phyloP scores from a whole-genome alignment of 1,140 invertebrate genomes.

The Drosophila pruinosa region DNA sequence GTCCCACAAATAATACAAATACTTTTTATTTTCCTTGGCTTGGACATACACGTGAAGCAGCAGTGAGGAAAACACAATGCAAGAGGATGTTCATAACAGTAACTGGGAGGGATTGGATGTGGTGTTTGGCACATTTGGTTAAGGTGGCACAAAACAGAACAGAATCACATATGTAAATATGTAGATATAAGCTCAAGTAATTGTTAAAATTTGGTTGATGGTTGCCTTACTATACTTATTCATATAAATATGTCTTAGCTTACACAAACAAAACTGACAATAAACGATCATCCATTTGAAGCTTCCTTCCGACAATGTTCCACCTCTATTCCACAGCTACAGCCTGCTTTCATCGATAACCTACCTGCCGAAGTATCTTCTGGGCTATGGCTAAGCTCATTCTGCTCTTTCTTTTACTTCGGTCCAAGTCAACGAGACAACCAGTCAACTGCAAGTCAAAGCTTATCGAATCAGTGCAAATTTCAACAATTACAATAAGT shows the following conservation, averaged over 20 bases:
- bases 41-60: conserved; percentile 49
- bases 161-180: conserved; percentile 44
- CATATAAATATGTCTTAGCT: background rate
- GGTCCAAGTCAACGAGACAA: background rate
- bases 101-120: conserved; percentile 37
- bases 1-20: conserved; percentile 25
- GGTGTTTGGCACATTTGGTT: conserved; percentile 55
- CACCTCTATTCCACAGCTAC: conserved; percentile 45
- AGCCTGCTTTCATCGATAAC: conserved; percentile 79
- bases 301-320: background rate
- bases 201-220: conserved; percentile 28
- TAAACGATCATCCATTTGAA: conserved; percentile 28
- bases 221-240: background rate
- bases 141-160: conserved; percentile 20
- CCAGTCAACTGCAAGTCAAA: conserved; percentile 53
- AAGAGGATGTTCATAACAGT: background rate
- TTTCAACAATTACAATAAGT: conserved; percentile 56
- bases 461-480: conserved; percentile 53
- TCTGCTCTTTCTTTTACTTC: background rate
- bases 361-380: conserved; percentile 77
- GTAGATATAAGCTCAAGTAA: background rate
- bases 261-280: conserved; percentile 36
- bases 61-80: conserved; percentile 20
- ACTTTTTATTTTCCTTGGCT: conserved; percentile 43
- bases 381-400: conserved; percentile 65